A percentile compares a stretch with the other conserved stretches of the same genome.
Conservation (phyloP, 37 sponge, comb jelly and placozoan genomes). For the Amphimedon queenslandica region DNA sequence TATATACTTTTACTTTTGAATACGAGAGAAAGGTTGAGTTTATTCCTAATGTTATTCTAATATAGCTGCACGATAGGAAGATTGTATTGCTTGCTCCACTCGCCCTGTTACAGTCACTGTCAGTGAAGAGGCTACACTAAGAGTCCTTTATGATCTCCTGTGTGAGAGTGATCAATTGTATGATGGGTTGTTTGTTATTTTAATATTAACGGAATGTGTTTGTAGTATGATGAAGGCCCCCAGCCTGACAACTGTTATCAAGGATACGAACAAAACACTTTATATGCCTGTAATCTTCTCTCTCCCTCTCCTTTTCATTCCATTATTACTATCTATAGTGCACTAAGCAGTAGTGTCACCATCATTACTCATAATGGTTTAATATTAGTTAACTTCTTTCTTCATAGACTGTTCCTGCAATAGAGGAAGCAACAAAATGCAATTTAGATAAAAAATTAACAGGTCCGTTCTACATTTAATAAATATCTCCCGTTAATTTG, state of each 20-base stretch:
- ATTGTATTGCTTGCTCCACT: slow-evolving; percentile 86
- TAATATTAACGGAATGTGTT: neutral
- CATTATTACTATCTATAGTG: too few relatives aligned
- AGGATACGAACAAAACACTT: slow-evolving; percentile 81
- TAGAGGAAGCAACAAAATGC: neutral
- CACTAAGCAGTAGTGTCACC: too few relatives aligned
- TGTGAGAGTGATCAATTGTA: slow-evolving; percentile 70
- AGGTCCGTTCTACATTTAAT: neutral
- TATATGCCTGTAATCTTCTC: slow-evolving; percentile 76
- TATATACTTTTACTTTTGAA: slow-evolving; percentile 86
- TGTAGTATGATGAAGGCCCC: slow-evolving; percentile 67
- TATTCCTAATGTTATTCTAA: too few relatives aligned
- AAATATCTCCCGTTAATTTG: neutral
- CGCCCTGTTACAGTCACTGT: slow-evolving; percentile 65
- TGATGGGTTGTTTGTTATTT: neutral
- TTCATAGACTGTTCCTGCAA: slow-evolving; percentile 3
- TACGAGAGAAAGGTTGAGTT: slow-evolving; percentile 73
- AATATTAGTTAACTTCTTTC: too few relatives aligned
- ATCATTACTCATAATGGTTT: too few relatives aligned
- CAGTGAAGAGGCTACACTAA: slow-evolving; percentile 65
- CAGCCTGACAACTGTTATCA: slow-evolving; percentile 71
- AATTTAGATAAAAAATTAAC: neutral
- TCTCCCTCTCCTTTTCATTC: neutral
- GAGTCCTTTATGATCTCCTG: slow-evolving; percentile 79
- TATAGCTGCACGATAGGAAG: slow-evolving; percentile 62